A percentile compares a stretch with the other conserved stretches of the same genome.
Evolutionary conservation across 35 echinoderm and acorn worm species (phyloP).

Genomic region (Ophioderma brevispina): DNA sequence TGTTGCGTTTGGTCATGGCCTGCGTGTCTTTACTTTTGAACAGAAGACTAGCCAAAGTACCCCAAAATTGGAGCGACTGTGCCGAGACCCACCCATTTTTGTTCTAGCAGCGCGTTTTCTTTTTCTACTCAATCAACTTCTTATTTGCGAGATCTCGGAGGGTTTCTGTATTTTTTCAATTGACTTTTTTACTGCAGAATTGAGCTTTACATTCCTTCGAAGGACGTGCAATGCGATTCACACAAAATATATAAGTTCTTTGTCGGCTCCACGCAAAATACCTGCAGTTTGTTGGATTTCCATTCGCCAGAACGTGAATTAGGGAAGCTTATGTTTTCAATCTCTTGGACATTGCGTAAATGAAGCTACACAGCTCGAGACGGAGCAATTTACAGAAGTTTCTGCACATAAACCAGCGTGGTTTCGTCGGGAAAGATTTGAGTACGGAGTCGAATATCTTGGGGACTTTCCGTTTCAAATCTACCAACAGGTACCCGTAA

Average conservation of each 20-base stretch:
- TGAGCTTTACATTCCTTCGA: conserved; percentile 37
- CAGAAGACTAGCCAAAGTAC: not conserved
- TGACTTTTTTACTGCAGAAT: conserved; percentile 22
- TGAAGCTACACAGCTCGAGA: too few relatives aligned
- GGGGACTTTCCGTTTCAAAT: conserved; percentile 62
- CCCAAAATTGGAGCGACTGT: conserved; percentile 15
- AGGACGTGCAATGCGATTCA: conserved; percentile 51
- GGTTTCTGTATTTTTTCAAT: conserved; percentile 37
- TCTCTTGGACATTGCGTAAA: too few relatives aligned
- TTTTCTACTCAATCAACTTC: not conserved
- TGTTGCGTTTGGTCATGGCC: not conserved
- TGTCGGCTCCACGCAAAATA: conserved; percentile 39
- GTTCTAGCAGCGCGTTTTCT: not conserved
- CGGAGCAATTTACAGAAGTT: too few relatives aligned
- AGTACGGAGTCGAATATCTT: too few relatives aligned
- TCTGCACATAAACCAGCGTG: too few relatives aligned
- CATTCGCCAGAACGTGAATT: conserved; percentile 45
- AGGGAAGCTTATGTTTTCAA: too few relatives aligned
- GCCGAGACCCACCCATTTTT: conserved; percentile 39
- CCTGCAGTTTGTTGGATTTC: conserved; percentile 33
- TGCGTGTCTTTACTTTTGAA: not conserved
- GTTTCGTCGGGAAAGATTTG: too few relatives aligned
- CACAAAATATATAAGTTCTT: conserved; percentile 34
- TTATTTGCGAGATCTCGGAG: not conserved
- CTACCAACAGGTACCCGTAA: conserved; percentile 54